A percentile compares a stretch with the other conserved stretches of the same genome.
Evolutionary conservation across 1,140 invertebrate genomes (phyloP).

Genomic region (Drosophila carrolli): DNA sequence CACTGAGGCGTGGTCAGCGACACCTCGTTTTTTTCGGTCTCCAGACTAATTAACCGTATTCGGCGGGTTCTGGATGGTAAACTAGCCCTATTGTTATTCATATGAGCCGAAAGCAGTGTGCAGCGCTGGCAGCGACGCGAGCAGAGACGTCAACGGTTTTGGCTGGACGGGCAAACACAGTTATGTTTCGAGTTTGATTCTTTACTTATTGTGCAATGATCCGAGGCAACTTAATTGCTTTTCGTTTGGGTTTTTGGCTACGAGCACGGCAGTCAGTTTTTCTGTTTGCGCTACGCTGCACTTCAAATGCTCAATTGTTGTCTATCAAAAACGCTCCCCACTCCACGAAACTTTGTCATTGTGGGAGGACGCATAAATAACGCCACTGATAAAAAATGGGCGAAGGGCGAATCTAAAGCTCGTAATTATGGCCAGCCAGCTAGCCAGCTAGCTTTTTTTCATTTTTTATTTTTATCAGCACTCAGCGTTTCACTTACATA

Average conservation of each 20-base stretch:
- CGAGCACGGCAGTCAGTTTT: slow-evolving; percentile 23
- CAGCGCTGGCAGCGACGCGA: slow-evolving; percentile 21
- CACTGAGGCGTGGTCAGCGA: slow-evolving; percentile 33
- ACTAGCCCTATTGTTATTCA: slow-evolving; percentile 32
- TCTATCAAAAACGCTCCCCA: slow-evolving; percentile 44
- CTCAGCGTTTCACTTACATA: slow-evolving; percentile 60
- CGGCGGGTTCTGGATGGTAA: slow-evolving; percentile 3
- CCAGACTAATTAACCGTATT: slow-evolving; percentile 37
- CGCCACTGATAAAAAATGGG: slow-evolving; percentile 77
- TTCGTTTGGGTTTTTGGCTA: slow-evolving; percentile 76
- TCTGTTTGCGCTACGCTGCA: slow-evolving; percentile 73
- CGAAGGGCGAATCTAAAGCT: slow-evolving; percentile 70
- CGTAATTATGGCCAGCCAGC: slow-evolving; percentile 57
- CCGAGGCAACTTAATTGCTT: slow-evolving; percentile 82
- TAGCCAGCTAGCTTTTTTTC: slow-evolving; percentile 35
- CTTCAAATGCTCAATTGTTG: slow-evolving; percentile 73
- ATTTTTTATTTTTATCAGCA: slow-evolving; percentile 62
- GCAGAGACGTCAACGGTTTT: slow-evolving; percentile 33
- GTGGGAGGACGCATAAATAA: slow-evolving; percentile 74
- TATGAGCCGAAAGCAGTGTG: slow-evolving; percentile 38
- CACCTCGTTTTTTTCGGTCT: slow-evolving; percentile 26
- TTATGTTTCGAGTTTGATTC: slow-evolving; percentile 76
- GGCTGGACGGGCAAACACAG: slow-evolving; percentile 78
- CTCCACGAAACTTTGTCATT: slow-evolving; percentile 39
- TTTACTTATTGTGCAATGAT: slow-evolving; percentile 82